Evolutionary conservation across 1,140 invertebrate genomes (phyloP).

Genomic region (Venustaconcha ellipsiformis): DNA sequence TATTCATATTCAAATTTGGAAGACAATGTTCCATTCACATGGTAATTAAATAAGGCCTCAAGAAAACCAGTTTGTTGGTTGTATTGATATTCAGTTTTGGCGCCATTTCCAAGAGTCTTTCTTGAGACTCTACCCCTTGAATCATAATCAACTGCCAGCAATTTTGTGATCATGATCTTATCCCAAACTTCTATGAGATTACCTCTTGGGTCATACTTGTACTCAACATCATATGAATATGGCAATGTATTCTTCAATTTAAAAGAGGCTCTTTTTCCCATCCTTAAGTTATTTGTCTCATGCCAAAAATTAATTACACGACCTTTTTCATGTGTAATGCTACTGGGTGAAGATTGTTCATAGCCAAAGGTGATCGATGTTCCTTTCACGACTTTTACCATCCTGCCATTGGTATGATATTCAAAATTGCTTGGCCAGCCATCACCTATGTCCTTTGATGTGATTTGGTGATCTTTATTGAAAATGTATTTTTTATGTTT

Average conservation of each 20-base stretch:
- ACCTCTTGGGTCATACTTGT: too few relatives aligned
- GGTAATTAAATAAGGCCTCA: background rate
- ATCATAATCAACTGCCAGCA: background rate
- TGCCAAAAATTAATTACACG: too few relatives aligned
- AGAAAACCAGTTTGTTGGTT: background rate
- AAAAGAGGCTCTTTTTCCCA: too few relatives aligned
- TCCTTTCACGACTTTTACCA: background rate
- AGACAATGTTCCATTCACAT: constrained; percentile 7
- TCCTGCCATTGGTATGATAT: constrained; percentile 3
- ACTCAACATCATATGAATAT: too few relatives aligned
- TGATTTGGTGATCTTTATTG: background rate
- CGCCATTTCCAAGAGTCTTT: constrained; percentile 5
- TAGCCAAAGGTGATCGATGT: too few relatives aligned
- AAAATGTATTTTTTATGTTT: background rate
- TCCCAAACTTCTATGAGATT: too few relatives aligned
- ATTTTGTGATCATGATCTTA: too few relatives aligned
- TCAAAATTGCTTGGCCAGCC: background rate
- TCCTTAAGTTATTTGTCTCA: too few relatives aligned
- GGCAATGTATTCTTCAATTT: too few relatives aligned
- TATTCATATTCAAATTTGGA: constrained; percentile 11
- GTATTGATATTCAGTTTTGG: background rate
- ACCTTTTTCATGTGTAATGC: too few relatives aligned
- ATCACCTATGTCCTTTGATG: constrained; percentile 1
- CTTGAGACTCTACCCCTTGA: background rate
- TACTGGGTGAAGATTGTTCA: too few relatives aligned